phyloP scores from a whole-genome alignment of 2,797 vertebrate genomes.

The Cyprinodon diabolis region DNA sequence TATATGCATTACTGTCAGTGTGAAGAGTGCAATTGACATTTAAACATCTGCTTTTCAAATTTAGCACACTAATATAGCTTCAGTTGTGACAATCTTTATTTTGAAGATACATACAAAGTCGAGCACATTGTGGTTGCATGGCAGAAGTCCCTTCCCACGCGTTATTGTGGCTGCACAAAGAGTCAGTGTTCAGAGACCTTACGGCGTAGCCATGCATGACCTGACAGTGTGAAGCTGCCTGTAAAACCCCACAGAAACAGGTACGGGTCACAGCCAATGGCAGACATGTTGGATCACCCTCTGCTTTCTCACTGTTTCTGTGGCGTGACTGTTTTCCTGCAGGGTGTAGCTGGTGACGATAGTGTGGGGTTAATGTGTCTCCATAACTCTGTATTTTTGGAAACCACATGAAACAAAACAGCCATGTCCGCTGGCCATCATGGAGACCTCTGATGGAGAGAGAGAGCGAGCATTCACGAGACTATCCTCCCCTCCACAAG shows the following conservation, averaged over 20 bases:
- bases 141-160: constrained; percentile 63
- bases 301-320: constrained; percentile 61
- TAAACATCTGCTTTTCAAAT: neutral
- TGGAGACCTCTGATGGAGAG: constrained; percentile 35
- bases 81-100: constrained; percentile 10
- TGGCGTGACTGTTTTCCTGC: constrained; percentile 48
- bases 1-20: neutral
- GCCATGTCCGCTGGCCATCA: constrained; percentile 41
- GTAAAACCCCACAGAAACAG: constrained; percentile 72
- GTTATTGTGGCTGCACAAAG: constrained; percentile 64
- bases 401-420: constrained; percentile 60
- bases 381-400: constrained; percentile 69
- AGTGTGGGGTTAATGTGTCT: constrained; percentile 35
- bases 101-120: constrained; percentile 28
- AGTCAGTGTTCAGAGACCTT: constrained; percentile 73
- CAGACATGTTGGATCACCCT: constrained; percentile 63
- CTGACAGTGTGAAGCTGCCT: constrained; percentile 68
- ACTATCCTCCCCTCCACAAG: neutral
- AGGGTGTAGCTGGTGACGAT: constrained; percentile 31
- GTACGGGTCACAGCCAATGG: constrained; percentile 76
- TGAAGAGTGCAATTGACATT: neutral
- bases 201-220: constrained; percentile 68
- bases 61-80: neutral
- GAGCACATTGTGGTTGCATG: constrained; percentile 27
- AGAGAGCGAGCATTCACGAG: constrained; percentile 36